Evolutionary conservation across 2,888 invertebrate species (phyloP).

Genomic region (Drosophila prolongata): DNA sequence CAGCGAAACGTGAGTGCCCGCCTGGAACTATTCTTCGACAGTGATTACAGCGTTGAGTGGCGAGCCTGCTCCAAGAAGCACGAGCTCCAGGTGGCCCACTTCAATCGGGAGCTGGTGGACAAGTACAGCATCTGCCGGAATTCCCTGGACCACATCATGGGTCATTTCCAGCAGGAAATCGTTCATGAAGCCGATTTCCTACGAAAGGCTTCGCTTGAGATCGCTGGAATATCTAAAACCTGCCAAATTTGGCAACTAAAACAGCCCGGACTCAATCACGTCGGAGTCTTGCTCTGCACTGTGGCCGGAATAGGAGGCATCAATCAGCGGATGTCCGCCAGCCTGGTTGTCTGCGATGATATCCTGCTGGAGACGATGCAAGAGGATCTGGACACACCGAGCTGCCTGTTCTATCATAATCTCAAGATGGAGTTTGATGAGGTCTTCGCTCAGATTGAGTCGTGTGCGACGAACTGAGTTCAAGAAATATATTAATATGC

Average conservation of each 20-base stretch:
- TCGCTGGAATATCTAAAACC: conserved; percentile 25
- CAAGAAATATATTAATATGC: background rate
- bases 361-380: conserved; percentile 41
- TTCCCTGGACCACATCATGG: conserved; percentile 41
- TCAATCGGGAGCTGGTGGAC: conserved; percentile 51
- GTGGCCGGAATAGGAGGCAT: conserved; percentile 51
- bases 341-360: conserved; percentile 38
- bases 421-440: conserved; percentile 45
- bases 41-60: conserved; percentile 27
- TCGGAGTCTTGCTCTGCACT: conserved; percentile 50
- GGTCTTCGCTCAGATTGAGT: conserved; percentile 29
- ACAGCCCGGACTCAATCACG: conserved; percentile 23
- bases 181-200: conserved; percentile 43
- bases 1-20: conserved; percentile 33
- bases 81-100: conserved; percentile 55
- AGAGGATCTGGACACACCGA: conserved; percentile 37
- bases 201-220: conserved; percentile 32
- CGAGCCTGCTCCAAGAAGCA: conserved; percentile 48
- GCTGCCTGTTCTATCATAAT: conserved; percentile 44
- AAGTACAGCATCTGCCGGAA: conserved; percentile 45
- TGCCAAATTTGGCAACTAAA: conserved; percentile 50
- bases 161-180: conserved; percentile 43
- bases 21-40: conserved; percentile 27
- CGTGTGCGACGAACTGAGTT: conserved; percentile 17
- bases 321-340: conserved; percentile 40